Base-by-base conservation (phyloP, 92 coral and sea anemone genomes). In the Heliopora coerulea region DNA sequence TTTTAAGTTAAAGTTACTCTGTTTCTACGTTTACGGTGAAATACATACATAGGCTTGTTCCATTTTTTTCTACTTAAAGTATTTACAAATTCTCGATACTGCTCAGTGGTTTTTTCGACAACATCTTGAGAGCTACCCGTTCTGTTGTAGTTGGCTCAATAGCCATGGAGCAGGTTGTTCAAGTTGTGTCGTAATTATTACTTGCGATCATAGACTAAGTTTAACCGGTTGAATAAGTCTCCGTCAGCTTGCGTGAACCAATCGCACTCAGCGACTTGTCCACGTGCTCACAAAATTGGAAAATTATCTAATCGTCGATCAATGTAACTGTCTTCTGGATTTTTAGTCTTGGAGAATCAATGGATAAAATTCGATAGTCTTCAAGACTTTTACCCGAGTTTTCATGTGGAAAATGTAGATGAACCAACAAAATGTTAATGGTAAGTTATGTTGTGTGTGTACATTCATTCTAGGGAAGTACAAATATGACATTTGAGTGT, bases 171-270 rank as follows among this genome's bases (percentile, higher is more conserved):
- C 52, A 46, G 52, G 52, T 46, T 37, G 42, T 37, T 37, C 6
- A 37, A 37, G 42, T 37, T 46, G 52, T 46, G 52, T 46, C 52
- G 52, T 46, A 46, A 46, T 15, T 8, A n/a, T 15, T 8, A 15
- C 52, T 15, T 46, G n/a, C 14, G 14, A 15, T 46, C 52, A 46
- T 46, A 15, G 17, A 15, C 52, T 46, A 46, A 46, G 14, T 46
- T 46, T 46, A 46, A 46, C 52, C 52, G 52, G 52, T 46, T 46
- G 52, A 46, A 46, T 46, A 46, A 46, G 12, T 46, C 42, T 6
- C n/a, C n/a, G 52, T n/a, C n/a, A 46, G 14, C 52, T 46, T 46
- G 3, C 15, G 7, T 15, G 2, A 46, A 8, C 52, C 52, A 46
- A 46, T 46, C n/a, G n/a, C 52, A 10, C 3, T 46, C n/a, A 15